Evolutionary conservation across 1,140 invertebrate species (phyloP).

Genomic region (Conus betulinus): DNA sequence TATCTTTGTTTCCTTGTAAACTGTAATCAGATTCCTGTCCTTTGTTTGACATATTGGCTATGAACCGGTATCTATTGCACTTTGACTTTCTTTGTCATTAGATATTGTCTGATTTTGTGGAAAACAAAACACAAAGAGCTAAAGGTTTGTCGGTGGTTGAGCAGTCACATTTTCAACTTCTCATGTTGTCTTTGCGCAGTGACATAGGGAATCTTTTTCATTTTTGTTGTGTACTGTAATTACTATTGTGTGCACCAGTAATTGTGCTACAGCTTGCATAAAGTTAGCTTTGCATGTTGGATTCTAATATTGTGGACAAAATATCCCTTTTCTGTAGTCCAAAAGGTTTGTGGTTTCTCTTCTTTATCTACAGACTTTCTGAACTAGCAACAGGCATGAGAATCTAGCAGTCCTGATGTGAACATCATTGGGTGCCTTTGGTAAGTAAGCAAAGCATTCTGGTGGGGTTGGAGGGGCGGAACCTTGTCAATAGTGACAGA

Average conservation of each 20-base stretch:
- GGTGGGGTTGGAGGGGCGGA: too few species aligned
- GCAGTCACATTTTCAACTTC: background rate
- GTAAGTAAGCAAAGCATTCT: background rate
- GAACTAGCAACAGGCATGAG: background rate
- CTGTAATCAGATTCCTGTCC: conserved; percentile 11
- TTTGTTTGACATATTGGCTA: conserved; percentile 15
- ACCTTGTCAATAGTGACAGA: background rate
- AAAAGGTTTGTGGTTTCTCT: conserved; percentile 11
- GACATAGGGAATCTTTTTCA: background rate
- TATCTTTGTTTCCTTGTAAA: background rate
- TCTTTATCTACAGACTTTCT: background rate
- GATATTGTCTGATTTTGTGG: background rate
- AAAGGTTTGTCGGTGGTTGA: background rate
- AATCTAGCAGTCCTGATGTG: background rate
- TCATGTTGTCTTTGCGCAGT: conserved; percentile 14
- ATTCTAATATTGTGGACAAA: conserved; percentile 23
- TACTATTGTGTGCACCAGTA: conserved; percentile 30
- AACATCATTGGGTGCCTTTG: background rate
- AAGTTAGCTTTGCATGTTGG: conserved; percentile 29
- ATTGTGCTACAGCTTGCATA: conserved; percentile 19
- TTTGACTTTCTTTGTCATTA: conserved; percentile 14
- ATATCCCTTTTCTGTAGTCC: conserved; percentile 11
- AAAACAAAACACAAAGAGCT: background rate
- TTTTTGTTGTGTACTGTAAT: conserved; percentile 25
- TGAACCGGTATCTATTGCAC: background rate